These are phyloP conservation scores for Leptogaster cylindrica DNA, from an alignment of 2,888 invertebrate genomes.

Conservation along the genomic window DNA sequence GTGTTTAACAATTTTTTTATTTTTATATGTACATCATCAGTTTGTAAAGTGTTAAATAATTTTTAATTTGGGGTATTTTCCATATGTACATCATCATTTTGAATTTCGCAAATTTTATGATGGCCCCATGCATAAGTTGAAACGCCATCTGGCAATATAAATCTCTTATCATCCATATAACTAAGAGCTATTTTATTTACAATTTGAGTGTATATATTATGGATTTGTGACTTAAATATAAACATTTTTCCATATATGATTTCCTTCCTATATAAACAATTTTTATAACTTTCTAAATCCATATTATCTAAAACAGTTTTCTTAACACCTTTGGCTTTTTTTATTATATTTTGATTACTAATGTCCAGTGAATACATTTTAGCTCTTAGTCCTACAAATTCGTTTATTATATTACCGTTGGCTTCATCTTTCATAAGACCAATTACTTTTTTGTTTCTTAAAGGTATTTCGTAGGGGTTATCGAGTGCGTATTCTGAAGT, in stretches of 20 bases:
- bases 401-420: constrained; percentile 40
- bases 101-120: not conserved
- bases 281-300: constrained; percentile 2
- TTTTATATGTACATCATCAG: too few relatives aligned
- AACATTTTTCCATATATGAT: constrained; percentile 11
- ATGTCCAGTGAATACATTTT: constrained; percentile 40
- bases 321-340: constrained; percentile 39
- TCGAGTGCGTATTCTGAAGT: constrained; percentile 51
- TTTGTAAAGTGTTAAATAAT: too few relatives aligned
- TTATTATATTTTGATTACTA: constrained; percentile 8
- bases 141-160: not conserved
- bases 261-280: constrained; percentile 35
- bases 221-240: constrained; percentile 35
- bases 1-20: too few relatives aligned
- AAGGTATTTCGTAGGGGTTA: constrained; percentile 48
- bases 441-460: constrained; percentile 47
- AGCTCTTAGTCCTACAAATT: constrained; percentile 44
- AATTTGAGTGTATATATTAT: constrained; percentile 37
- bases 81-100: too few relatives aligned
- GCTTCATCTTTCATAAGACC: constrained; percentile 47
- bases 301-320: constrained; percentile 1
- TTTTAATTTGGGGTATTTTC: too few relatives aligned
- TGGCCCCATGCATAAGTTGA: not conserved
- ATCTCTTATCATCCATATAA: constrained; percentile 12
- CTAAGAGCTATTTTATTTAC: constrained; percentile 29